Base-by-base conservation (phyloP, 2,888 invertebrate species). In the Ashinkailepas kermadecensis region DNA sequence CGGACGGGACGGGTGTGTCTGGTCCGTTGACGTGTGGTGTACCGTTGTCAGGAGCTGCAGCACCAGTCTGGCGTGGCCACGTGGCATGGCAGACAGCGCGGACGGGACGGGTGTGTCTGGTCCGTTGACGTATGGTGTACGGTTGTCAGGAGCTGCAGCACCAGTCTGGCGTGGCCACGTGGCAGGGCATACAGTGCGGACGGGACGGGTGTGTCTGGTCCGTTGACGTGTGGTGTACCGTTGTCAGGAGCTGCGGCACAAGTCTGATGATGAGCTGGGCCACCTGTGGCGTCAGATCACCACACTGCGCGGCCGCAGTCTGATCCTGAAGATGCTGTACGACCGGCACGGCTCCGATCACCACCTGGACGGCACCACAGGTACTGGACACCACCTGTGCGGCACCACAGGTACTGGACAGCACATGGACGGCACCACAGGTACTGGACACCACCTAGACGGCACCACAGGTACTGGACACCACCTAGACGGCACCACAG, bases 281-380 rank as follows among this genome's bases (percentile, higher is more conserved):
- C 64, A 82, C 58, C 64, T 82, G 15, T 80, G 84, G 58, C 80
- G 83, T 23, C 79, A 81, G 4, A 83, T 83, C 12, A 81, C 84
- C 39, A 82, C 84, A 11, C 82, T 84, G 70, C 81, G 82, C 54
- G 84, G 84, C 21, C 82, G 82, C 79, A 82, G 82, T 13, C 81
- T 82, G 64, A 81, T 84, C 39, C 80, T 84, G 67, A 82, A 82
- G 39, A 81, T 83, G 23, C 81, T 84, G 23, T 65, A 82, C 1
- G 80, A 82, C 9, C 82, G 83, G 15, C 83, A 84, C 58, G 83
- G 82, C 6, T 80, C 74, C 21, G 58, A 80, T 23, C 82, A 79
- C 62, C 81, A 82, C 18, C 62, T 84, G 54, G 82, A 83, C 65
- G 83, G 84, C 9, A 57, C 65, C 58, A 81, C 83, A 78, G 84